phyloP scores from a whole-genome alignment of 1,140 invertebrate genomes.

The Drosophila persimilis region DNA sequence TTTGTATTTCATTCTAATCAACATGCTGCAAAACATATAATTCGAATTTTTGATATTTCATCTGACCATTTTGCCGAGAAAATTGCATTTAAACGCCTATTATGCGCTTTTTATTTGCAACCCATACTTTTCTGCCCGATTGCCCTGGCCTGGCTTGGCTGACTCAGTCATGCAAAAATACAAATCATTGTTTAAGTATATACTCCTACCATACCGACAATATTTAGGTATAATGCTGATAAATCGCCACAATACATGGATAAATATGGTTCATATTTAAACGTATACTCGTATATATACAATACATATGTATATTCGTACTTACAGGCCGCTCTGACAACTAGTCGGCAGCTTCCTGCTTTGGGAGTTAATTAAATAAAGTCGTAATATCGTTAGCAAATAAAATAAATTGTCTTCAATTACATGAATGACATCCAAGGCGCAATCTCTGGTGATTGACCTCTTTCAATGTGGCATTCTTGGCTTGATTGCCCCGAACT shows the following conservation, averaged over 20 bases:
- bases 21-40: constrained; percentile 77
- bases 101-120: constrained; percentile 82
- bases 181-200: constrained; percentile 27
- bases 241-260: constrained; percentile 4
- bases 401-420: constrained; percentile 79
- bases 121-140: constrained; percentile 73
- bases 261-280: background rate
- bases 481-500: constrained; percentile 59
- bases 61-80: constrained; percentile 71
- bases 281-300: too few species aligned
- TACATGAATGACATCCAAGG: constrained; percentile 72
- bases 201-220: background rate
- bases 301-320: too few species aligned
- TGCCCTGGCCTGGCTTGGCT: constrained; percentile 20
- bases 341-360: constrained; percentile 51
- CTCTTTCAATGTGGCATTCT: constrained; percentile 82
- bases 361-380: constrained; percentile 68
- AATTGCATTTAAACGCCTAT: constrained; percentile 83
- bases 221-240: background rate
- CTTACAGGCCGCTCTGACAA: constrained; percentile 14
- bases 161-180: constrained; percentile 66
- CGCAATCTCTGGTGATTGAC: constrained; percentile 67
- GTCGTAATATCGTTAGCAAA: constrained; percentile 79
- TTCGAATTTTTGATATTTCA: constrained; percentile 75
- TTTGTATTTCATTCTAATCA: constrained; percentile 78